Percentiles rank a stretch among this genome's conserved stretches.
These are phyloP conservation scores for Bettongia penicillata DNA, from an alignment of 2,113 vertebrate genomes.

Conservation along the genomic window DNA sequence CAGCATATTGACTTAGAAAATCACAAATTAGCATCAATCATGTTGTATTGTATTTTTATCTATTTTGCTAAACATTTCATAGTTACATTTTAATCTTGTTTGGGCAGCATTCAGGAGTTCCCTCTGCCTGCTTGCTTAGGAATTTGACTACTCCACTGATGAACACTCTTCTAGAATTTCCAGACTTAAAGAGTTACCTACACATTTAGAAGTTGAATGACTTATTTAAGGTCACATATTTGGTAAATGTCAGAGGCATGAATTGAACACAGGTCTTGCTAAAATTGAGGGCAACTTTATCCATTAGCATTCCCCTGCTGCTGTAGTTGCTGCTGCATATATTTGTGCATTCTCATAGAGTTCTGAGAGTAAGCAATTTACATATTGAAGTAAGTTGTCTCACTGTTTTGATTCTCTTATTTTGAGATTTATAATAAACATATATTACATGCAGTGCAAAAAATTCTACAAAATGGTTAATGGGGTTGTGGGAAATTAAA, in stretches of 20 bases:
- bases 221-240: neutral
- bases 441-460: neutral
- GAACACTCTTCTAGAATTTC: neutral
- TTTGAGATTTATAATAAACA: neutral
- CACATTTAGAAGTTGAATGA: neutral
- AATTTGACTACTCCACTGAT: neutral
- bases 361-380: neutral
- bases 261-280: neutral
- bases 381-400: neutral
- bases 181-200: neutral
- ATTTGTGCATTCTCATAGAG: neutral
- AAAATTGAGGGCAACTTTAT: neutral
- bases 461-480: neutral
- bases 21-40: neutral
- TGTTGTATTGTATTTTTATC: neutral
- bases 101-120: neutral
- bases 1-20: neutral
- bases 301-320: neutral
- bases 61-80: neutral
- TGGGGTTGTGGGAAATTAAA: neutral
- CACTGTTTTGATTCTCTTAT: neutral
- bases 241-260: neutral
- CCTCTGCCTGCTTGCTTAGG: neutral
- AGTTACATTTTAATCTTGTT: neutral
- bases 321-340: neutral